Evolutionary conservation across 2,888 invertebrate species (phyloP).

Genomic region (Pachycephus smyrnensis): DNA sequence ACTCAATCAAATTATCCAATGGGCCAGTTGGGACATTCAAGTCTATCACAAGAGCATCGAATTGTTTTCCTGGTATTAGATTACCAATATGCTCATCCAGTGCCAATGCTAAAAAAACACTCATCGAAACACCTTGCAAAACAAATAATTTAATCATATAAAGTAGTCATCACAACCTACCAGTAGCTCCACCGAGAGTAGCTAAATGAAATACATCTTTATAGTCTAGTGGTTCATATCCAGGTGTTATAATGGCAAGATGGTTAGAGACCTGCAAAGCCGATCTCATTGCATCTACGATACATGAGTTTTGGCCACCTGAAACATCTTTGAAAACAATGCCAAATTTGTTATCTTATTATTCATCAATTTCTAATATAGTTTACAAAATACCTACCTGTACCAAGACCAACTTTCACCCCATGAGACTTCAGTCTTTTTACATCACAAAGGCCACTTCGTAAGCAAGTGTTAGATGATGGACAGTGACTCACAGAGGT

Average conservation of each 20-base stretch:
- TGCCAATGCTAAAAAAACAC: conserved; percentile 74
- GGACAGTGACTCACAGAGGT: conserved; percentile 88
- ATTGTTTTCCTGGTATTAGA: conserved; percentile 84
- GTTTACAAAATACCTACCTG: conserved; percentile 71
- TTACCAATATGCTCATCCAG: conserved; percentile 83
- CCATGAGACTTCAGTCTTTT: conserved; percentile 73
- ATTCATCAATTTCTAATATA: not conserved
- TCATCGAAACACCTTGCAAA: conserved; percentile 1
- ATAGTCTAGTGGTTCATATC: conserved; percentile 73
- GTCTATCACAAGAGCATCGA: conserved; percentile 87
- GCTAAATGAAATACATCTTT: conserved; percentile 86
- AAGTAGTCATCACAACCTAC: conserved; percentile 61
- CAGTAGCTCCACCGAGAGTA: conserved; percentile 87
- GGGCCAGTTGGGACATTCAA: conserved; percentile 69
- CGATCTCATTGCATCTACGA: conserved; percentile 80
- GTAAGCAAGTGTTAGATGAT: conserved; percentile 83
- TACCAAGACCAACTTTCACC: conserved; percentile 85
- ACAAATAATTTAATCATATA: too few relatives aligned
- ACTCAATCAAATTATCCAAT: conserved; percentile 70
- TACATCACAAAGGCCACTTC: conserved; percentile 86
- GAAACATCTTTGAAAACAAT: conserved; percentile 76
- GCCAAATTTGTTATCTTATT: conserved; percentile 2
- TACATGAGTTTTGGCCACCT: conserved; percentile 83
- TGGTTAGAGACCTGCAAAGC: conserved; percentile 81
- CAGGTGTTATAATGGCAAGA: conserved; percentile 70